Base-by-base conservation (phyloP, 2,888 invertebrate species). In the Sycophila texana region DNA sequence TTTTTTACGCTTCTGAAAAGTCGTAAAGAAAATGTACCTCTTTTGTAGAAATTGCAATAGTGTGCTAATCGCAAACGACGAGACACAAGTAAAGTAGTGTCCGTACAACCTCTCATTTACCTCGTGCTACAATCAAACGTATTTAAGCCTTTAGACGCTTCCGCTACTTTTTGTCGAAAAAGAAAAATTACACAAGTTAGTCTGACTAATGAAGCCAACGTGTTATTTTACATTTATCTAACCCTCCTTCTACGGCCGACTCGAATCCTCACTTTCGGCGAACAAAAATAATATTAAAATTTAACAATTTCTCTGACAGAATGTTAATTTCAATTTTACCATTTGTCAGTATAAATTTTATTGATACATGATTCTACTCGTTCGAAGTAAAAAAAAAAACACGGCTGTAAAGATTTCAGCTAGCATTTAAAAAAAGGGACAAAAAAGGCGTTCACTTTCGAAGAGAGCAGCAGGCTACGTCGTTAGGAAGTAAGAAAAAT, bases 91-190 rank as follows among this genome's bases (percentile, higher is more conserved):
- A 7, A 39, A 39, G 39, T 39, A 39, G 39, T 39, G 39, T 39
- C 26, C 66, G 60, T 13, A 26, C 61, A 86, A 88, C 87, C 86
- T 85, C 86, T 88, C 86, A 88, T 88, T 89, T 89, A 86, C 88
- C 88, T 88, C 89, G 87, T 86, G 87, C 88, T 86, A 85, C 85
- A 87, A 88, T 87, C 86, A 87, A 85, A 86, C 82, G 83, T 86
- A 86, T 86, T 87, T 86, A 87, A 87, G 85, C 80, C 86, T 87
- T 88, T 87, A 87, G 85, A 83, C 83, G 84, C 85, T 89, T 89
- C 88, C 89, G 87, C 83, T 82, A 74, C 83, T 82, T 83, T 60
- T 61, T 51, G 49, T 26, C 57, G 22, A 58, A 22, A 39, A 39
- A 39, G 58, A 66, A 65, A 65, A 65, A 65, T 5, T 47, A 0